Percentiles rank a stretch among this genome's conserved stretches.
These are phyloP conservation scores for Orthosia gothica DNA, from an alignment of 2,888 invertebrate species.

Conservation along the genomic window DNA sequence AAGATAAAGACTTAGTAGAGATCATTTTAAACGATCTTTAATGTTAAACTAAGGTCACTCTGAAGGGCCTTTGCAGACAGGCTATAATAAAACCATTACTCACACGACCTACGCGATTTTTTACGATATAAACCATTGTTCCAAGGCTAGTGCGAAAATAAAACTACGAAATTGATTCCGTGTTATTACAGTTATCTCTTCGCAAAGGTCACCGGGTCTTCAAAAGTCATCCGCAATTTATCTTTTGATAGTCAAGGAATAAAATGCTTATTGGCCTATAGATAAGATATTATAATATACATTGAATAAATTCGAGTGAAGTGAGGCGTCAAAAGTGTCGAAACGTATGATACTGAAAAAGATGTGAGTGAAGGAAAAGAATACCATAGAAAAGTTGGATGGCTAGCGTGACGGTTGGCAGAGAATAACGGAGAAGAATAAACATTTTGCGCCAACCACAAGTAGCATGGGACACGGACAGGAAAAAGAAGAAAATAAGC, in stretches of 20 bases:
- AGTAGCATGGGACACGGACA: too few relatives aligned
- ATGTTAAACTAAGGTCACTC: constrained; percentile 59
- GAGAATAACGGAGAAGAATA: too few relatives aligned
- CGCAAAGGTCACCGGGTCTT: constrained; percentile 36
- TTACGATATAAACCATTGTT: constrained; percentile 55
- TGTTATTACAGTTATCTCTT: constrained; percentile 20
- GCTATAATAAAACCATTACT: constrained; percentile 74
- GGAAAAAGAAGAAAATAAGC: background rate
- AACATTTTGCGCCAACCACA: too few relatives aligned
- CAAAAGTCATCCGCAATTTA: constrained; percentile 29
- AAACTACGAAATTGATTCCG: constrained; percentile 47
- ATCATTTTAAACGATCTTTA: constrained; percentile 40
- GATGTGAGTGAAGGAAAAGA: too few relatives aligned
- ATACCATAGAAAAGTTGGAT: background rate
- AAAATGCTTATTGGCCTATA: too few relatives aligned
- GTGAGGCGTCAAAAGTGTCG: background rate
- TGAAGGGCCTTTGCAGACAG: constrained; percentile 68
- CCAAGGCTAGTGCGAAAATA: constrained; percentile 59
- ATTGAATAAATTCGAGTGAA: too few relatives aligned
- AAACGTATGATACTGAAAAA: background rate
- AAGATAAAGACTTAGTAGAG: constrained; percentile 31
- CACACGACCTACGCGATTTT: constrained; percentile 76
- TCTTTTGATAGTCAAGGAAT: background rate
- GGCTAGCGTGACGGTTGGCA: background rate
- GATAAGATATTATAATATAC: too few relatives aligned